phyloP scores from a whole-genome alignment of 2,113 vertebrate species.

The Rhabdornis inornatus region DNA sequence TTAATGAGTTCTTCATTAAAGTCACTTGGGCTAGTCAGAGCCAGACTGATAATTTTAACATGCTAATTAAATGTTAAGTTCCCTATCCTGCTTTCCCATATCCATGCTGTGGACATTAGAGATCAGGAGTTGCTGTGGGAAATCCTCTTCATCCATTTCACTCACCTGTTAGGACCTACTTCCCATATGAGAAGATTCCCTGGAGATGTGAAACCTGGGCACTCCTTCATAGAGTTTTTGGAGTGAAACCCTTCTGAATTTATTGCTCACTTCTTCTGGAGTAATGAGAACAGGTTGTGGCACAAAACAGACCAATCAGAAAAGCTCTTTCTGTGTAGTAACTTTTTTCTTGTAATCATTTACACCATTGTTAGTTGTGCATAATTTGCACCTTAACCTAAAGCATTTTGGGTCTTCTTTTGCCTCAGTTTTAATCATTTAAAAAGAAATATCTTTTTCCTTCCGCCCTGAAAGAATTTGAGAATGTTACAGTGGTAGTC shows the following conservation, averaged over 20 bases:
- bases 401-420: background rate
- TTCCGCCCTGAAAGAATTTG: background rate
- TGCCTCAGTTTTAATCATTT: background rate
- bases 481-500: background rate
- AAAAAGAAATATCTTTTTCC: background rate
- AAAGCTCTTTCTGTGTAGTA: background rate
- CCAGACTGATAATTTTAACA: background rate
- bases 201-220: background rate
- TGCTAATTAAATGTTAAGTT: background rate
- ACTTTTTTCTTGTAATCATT: conserved; percentile 48
- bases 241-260: background rate
- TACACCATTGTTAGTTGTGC: background rate
- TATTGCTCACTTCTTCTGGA: background rate
- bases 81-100: background rate
- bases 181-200: background rate
- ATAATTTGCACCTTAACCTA: background rate
- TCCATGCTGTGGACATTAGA: background rate
- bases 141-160: background rate
- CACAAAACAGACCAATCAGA: background rate
- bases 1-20: background rate
- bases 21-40: background rate
- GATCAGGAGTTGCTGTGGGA: background rate
- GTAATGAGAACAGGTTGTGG: background rate
- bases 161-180: background rate
- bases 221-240: background rate